A percentile compares a stretch with the other conserved stretches of the same genome.
Conservation (phyloP, 2,888 invertebrate genomes). For the Erannis defoliaria region DNA sequence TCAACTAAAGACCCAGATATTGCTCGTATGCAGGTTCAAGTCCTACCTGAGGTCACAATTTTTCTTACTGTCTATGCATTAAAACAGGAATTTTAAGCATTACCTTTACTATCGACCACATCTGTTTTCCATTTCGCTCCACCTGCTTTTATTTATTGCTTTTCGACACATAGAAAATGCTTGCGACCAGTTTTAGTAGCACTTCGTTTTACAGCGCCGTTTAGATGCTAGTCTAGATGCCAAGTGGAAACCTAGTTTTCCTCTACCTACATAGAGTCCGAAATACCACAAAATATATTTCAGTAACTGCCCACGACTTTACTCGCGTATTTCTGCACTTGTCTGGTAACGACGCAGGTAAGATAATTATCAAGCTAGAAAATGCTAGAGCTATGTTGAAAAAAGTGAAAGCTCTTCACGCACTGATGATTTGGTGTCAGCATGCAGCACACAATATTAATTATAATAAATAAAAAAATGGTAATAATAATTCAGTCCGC, state of each 20-base stretch:
- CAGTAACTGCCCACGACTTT: conserved; percentile 12
- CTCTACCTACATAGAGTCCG: conserved; percentile 11
- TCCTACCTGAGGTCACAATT: no score
- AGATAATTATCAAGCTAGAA: background rate
- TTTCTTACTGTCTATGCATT: no score
- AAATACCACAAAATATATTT: conserved; percentile 18
- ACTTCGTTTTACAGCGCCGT: conserved; percentile 24
- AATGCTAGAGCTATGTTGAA: background rate
- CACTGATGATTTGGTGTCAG: no score
- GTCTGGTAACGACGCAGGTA: conserved; percentile 1
- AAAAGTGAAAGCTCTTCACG: background rate
- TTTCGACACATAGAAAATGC: background rate
- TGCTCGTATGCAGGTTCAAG: no score
- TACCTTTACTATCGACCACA: background rate
- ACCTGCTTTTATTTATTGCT: conserved; percentile 10
- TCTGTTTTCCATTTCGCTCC: background rate
- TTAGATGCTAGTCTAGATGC: conserved; percentile 14
- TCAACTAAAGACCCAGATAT: no score
- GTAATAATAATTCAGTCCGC: no score
- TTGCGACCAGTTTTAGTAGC: conserved; percentile 1
- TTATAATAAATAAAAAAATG: no score
- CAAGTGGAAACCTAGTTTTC: conserved; percentile 18
- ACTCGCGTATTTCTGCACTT: conserved; percentile 2
- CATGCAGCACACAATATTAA: no score
- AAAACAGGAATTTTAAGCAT: background rate